phyloP scores from a whole-genome alignment of 2,888 invertebrate genomes.

The Spisula solida region DNA sequence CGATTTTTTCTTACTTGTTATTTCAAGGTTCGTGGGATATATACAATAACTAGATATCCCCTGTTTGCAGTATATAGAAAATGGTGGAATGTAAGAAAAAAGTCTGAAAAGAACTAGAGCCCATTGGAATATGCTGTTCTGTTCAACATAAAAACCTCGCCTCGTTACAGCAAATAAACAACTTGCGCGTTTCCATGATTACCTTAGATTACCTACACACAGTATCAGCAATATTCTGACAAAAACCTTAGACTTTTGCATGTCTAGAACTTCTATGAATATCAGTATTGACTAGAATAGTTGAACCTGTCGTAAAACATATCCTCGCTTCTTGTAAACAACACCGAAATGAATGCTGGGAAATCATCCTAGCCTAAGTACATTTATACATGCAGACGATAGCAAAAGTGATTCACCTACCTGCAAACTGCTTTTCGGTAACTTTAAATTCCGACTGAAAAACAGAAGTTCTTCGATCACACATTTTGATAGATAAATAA shows the following conservation, averaged over 20 bases:
- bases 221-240: too few relatives aligned
- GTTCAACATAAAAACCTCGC: too few relatives aligned
- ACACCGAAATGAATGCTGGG: background rate
- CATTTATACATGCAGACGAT: background rate
- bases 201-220: too few relatives aligned
- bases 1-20: background rate
- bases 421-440: slow-evolving; percentile 76
- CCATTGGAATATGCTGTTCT: too few relatives aligned
- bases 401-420: slow-evolving; percentile 61
- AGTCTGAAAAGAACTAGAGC: too few relatives aligned
- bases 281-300: background rate
- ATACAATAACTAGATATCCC: too few relatives aligned
- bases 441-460: slow-evolving; percentile 78
- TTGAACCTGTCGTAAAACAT: background rate
- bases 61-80: too few relatives aligned
- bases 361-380: background rate
- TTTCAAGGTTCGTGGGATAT: too few relatives aligned
- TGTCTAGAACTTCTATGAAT: too few relatives aligned
- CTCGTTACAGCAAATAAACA: background rate
- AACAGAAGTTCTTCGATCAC: slow-evolving; percentile 68
- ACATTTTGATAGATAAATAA: slow-evolving; percentile 25
- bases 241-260: too few relatives aligned
- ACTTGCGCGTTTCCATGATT: background rate
- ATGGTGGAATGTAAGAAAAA: too few relatives aligned
- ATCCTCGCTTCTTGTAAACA: background rate